Base-by-base conservation (phyloP, 2,797 vertebrate genomes). In the Diplodus puntazzo region DNA sequence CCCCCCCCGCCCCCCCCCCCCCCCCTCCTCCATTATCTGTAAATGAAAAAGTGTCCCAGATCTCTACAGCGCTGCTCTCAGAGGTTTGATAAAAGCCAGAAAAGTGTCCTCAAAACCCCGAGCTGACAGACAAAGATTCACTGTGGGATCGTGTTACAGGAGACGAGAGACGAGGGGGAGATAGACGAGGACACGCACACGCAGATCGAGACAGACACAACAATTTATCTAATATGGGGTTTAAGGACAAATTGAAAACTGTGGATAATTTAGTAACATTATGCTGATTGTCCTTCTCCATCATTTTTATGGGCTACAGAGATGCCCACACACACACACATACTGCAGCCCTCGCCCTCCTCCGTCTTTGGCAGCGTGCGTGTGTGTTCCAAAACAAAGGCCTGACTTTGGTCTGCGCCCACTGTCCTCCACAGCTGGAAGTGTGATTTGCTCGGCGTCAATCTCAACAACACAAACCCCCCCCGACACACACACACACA, bases 391-490 rank as follows among this genome's bases (percentile, higher is more conserved):
- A 75, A 81, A 88, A 81, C 84, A 89, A 89, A 87, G 87, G 46
- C 67, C 62, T 49, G 76, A 59, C 73, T 81, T 77, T 75, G 80
- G 70, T 89, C 74, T 82, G 76, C 20, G 11, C 70, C 77, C 7
- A 45, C 77, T 77, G 71, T 72, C 82, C 78, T 83, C 72, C 92
- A 91, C 93, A 93, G 93, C 90, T 94, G 92, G 90, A 92, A 90
- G 90, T 87, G 87, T 85, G 87, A 93, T 92, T 88, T 85, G 23
- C 87, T 52, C 71, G 10, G 88, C 55, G 83, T 92, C 89, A 74
- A 84, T 77, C 90, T 80, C 81, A 65, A 77, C 88, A 87, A 69
- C 69, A 78, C 57, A 17, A 52, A 11, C 65, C 42, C n/a, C 76
- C 53, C 45, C 34, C 7, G 6, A 34, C 30, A 34, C 30, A 34